Percentiles rank a stretch among this genome's conserved stretches.
Conservation (phyloP, 2,113 vertebrate genomes). For the Lepisosteus osseus region DNA sequence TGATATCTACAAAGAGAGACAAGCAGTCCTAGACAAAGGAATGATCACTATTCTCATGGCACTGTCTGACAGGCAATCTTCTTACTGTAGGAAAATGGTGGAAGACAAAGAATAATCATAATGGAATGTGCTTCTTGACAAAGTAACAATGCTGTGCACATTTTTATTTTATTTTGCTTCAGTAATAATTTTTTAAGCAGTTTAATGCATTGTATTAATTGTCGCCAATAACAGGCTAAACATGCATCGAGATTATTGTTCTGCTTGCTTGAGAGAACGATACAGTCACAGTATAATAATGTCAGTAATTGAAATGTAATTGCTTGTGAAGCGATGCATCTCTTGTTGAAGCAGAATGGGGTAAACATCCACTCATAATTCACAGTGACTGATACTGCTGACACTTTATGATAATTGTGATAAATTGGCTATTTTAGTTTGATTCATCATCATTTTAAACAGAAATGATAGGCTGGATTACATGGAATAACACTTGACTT, state of each 20-base stretch:
- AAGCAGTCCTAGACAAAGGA: neutral
- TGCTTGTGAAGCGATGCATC: constrained; percentile 56
- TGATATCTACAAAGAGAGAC: too few species aligned
- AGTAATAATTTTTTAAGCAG: too few species aligned
- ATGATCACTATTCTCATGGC: neutral
- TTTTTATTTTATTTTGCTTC: too few species aligned
- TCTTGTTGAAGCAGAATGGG: constrained; percentile 48
- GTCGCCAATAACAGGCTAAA: too few species aligned
- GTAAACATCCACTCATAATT: constrained; percentile 51
- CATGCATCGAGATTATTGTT: constrained; percentile 50
- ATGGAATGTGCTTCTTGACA: too few species aligned
- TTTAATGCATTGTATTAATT: too few species aligned
- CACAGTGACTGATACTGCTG: constrained; percentile 33
- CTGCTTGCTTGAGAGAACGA: constrained; percentile 45
- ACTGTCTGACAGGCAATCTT: neutral
- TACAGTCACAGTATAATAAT: constrained; percentile 44
- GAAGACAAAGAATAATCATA: too few species aligned
- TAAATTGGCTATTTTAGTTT: constrained; percentile 50
- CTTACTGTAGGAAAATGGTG: too few species aligned
- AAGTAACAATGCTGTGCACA: too few species aligned
- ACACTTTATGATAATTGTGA: constrained; percentile 62
- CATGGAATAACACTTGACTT: constrained; percentile 8
- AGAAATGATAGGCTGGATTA: constrained; percentile 36
- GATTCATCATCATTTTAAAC: constrained; percentile 41
- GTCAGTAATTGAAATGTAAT: constrained; percentile 58